Evolutionary conservation across 2,888 invertebrate genomes (phyloP).

Genomic region (Trissolcus brochymenae): DNA sequence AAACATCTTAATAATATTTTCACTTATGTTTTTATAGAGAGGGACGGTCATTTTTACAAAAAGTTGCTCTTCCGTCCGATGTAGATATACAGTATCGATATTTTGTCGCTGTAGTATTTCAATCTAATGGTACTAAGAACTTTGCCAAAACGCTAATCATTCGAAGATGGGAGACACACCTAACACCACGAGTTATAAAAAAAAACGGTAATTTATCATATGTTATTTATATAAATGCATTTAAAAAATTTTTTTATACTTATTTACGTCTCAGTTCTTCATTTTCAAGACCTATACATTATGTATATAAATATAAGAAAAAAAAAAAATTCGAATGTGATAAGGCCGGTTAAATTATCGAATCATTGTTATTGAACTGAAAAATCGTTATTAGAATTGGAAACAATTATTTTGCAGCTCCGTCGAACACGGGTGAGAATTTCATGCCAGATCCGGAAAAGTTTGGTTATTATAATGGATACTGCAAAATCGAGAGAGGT

Average conservation of each 20-base stretch:
- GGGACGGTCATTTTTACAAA: conserved; percentile 75
- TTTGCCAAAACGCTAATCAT: conserved; percentile 79
- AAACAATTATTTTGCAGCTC: conserved; percentile 60
- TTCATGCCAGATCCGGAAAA: conserved; percentile 78
- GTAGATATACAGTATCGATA: conserved; percentile 85
- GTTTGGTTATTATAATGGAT: conserved; percentile 82
- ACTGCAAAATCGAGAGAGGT: conserved; percentile 83
- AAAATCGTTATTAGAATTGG: not conserved
- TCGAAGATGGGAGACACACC: conserved; percentile 88
- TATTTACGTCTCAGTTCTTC: too few species aligned
- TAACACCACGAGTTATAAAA: conserved; percentile 82
- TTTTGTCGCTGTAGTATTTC: conserved; percentile 84
- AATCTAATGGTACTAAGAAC: conserved; percentile 77
- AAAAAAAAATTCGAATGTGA: too few species aligned
- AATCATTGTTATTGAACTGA: too few species aligned
- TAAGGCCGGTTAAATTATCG: too few species aligned
- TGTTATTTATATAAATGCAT: too few species aligned
- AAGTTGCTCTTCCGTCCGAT: conserved; percentile 82
- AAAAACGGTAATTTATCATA: conserved; percentile 71
- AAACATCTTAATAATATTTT: not conserved
- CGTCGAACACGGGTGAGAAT: conserved; percentile 68
- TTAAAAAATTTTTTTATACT: too few species aligned
- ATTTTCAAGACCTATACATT: too few species aligned
- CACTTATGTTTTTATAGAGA: conserved; percentile 60
- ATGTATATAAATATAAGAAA: too few species aligned